Evolutionary conservation across 2,888 invertebrate genomes (phyloP).

Genomic region (Chrysotoxum bicinctum): DNA sequence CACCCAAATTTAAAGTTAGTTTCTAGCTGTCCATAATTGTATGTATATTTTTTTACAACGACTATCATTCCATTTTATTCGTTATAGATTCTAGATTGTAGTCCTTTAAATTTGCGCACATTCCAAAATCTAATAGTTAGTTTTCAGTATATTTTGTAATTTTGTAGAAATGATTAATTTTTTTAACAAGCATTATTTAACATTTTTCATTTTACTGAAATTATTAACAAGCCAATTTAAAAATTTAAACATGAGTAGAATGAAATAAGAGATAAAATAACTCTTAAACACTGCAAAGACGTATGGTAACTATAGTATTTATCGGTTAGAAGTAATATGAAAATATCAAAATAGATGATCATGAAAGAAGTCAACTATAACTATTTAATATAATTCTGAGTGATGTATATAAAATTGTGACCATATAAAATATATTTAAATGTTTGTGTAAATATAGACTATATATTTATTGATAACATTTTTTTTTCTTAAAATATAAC

Average conservation of each 20-base stretch:
- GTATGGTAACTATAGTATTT: conserved; percentile 24
- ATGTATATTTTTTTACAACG: neutral
- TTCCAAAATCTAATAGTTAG: neutral
- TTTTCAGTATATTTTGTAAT: neutral
- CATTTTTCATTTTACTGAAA: neutral
- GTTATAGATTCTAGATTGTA: neutral
- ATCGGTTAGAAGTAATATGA: neutral
- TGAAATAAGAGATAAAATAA: neutral
- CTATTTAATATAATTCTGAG: conserved; percentile 10
- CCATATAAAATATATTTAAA: conserved; percentile 2
- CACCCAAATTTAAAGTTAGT: too few species aligned
- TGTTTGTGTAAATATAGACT: conserved; percentile 5
- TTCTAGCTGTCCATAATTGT: too few species aligned
- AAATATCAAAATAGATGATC: conserved; percentile 20
- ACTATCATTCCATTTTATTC: neutral
- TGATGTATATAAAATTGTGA: conserved; percentile 21
- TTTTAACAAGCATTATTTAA: neutral
- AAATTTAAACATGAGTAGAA: neutral
- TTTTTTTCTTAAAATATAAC: conserved; percentile 24
- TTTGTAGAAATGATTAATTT: neutral
- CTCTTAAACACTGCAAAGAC: conserved; percentile 4
- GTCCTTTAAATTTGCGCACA: neutral
- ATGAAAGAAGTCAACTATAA: conserved; percentile 4
- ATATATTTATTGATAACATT: neutral
- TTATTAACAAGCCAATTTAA: too few species aligned